These are phyloP conservation scores for Solenopsis fugax DNA, from an alignment of 1,140 invertebrate genomes.

Conservation along the genomic window DNA sequence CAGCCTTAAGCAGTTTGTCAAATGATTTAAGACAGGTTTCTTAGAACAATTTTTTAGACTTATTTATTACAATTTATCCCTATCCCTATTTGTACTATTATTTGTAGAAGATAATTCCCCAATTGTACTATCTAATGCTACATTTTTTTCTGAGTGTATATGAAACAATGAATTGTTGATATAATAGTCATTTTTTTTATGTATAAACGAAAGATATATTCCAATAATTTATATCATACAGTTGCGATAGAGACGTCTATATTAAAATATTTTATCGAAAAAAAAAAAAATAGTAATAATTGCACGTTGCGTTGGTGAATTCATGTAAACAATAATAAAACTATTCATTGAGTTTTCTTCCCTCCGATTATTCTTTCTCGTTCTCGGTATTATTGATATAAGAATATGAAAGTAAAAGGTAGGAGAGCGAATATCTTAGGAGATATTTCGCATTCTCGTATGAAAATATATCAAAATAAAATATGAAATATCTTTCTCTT, in stretches of 20 bases:
- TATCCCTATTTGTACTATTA: too few species aligned
- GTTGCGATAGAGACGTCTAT: background rate
- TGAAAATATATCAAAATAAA: background rate
- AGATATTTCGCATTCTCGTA: background rate
- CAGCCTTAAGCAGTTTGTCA: too few species aligned
- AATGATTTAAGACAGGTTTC: too few species aligned
- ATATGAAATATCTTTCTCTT: background rate
- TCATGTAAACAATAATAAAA: background rate
- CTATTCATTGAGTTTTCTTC: background rate
- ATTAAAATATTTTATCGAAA: background rate
- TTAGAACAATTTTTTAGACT: too few species aligned
- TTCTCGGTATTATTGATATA: background rate
- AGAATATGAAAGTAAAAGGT: background rate
- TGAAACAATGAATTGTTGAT: too few species aligned
- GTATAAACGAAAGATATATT: too few species aligned
- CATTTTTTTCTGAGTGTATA: too few species aligned
- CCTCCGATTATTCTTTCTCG: background rate
- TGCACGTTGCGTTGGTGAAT: background rate
- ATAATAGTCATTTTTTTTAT: too few species aligned
- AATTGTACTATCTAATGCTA: too few species aligned
- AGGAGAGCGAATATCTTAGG: background rate
- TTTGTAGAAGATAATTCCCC: too few species aligned
- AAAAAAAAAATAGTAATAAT: background rate
- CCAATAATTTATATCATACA: background rate
- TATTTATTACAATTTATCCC: too few species aligned